Evolutionary conservation across 2,113 vertebrate species (phyloP).

Genomic region (Leptodactylus fuscus): DNA sequence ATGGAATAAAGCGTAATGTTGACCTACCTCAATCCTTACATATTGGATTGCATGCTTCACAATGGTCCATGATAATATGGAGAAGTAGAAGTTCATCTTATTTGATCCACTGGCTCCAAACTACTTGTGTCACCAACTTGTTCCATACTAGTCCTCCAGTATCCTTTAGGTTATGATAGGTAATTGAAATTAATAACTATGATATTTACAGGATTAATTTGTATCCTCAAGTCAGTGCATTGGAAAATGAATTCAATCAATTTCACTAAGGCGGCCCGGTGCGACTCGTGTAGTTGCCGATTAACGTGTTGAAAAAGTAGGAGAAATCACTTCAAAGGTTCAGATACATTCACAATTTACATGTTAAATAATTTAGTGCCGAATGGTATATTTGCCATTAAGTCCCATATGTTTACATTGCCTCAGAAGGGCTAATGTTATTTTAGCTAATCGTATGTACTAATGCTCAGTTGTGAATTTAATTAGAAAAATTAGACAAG

Average conservation of each 20-base stretch:
- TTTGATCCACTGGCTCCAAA: too few species aligned
- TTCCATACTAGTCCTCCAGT: too few species aligned
- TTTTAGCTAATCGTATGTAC: slow-evolving; percentile 25
- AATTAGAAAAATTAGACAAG: slow-evolving; percentile 20
- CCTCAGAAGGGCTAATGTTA: slow-evolving; percentile 18
- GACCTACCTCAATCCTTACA: too few species aligned
- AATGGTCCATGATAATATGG: too few species aligned
- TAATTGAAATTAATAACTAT: not conserved
- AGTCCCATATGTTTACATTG: slow-evolving; percentile 5
- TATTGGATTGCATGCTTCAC: too few species aligned
- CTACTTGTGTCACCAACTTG: too few species aligned
- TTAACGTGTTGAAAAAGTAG: not conserved
- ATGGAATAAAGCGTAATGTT: not conserved
- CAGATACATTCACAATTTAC: slow-evolving; percentile 9
- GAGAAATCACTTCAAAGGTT: not conserved
- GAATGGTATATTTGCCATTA: slow-evolving; percentile 23
- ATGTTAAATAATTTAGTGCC: slow-evolving; percentile 25
- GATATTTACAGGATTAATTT: not conserved
- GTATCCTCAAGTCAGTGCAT: not conserved
- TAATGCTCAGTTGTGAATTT: slow-evolving; percentile 1
- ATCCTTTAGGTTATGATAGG: too few species aligned
- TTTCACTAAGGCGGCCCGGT: not conserved
- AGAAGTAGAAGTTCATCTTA: too few species aligned
- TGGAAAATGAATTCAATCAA: not conserved
- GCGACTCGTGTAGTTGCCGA: not conserved